Base-by-base conservation (phyloP, 1,140 invertebrate genomes). In the Penaeus japonicus region DNA sequence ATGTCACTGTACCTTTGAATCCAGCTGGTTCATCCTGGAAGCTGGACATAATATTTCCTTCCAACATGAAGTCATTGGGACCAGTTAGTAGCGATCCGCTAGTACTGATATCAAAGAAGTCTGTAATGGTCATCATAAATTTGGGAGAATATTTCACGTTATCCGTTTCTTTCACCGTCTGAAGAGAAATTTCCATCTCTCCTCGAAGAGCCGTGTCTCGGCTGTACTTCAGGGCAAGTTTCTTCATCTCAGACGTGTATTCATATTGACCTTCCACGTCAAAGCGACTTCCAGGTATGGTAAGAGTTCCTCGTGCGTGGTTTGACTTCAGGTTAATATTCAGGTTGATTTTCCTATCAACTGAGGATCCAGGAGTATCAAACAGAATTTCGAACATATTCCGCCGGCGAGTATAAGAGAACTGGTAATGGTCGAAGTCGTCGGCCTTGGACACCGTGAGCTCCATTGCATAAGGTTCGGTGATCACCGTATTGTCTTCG, bases 361-460 rank as follows among this genome's bases (percentile, higher is more conserved):
- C 27, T 18, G 39, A 47, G 7, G 85, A 87, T n/a, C 85, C 85
- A 22, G 85, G 79, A 39, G 85, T 73, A 7, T 87, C 85, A 82
- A 87, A 87, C 15, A 87, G 22, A 10, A 62, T 79, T 39, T 87
- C 85, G n/a, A 82, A 30, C 22, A 87, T 70, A 27, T 75, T 87
- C 24, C 55, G 78, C 57, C 75, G 55, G 7, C 55, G 47, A 39
- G 54, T 81, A 32, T 82, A 32, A 54, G 70, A 87, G 32, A 87
- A 75, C 62, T 82, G 70, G 62, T 87, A 87, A 35, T 87, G 75
- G 20, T 81, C 79, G 35, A 87, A 87, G 54, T 59, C 82, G 79
- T 87, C 85, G 17, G 78, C 82, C 53, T 82, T 87, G 35, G 78
- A 65, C 10, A 87, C 65, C 18, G 24, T 54, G 55, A 87, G 82